These are phyloP conservation scores for Metridium senile DNA, from an alignment of 92 coral and sea anemone species.

Conservation along the genomic window DNA sequence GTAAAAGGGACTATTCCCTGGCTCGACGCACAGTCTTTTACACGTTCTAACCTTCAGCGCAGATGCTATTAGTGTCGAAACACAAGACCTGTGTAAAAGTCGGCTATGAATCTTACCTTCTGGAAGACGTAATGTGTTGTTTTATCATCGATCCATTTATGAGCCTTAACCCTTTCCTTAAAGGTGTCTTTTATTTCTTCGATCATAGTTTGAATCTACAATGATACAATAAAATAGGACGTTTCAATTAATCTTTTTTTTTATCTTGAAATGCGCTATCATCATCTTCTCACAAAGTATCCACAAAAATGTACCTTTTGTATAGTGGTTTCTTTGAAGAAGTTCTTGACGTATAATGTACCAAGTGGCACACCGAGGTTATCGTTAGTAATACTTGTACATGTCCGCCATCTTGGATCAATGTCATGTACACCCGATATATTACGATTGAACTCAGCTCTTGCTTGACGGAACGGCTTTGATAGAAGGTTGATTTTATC, in stretches of 20 bases:
- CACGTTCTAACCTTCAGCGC: background rate
- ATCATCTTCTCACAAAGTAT: too few species aligned
- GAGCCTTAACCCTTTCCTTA: conserved; percentile 79
- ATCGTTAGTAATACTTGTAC: conserved; percentile 94
- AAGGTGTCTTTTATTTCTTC: conserved; percentile 82
- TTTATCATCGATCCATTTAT: conserved; percentile 89
- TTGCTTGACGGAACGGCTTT: conserved; percentile 85
- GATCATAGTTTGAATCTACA: conserved; percentile 78
- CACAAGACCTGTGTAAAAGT: background rate
- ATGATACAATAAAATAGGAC: too few species aligned
- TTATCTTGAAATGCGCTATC: too few species aligned
- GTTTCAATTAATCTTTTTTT: too few species aligned
- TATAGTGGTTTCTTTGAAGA: conserved; percentile 73
- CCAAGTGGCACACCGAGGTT: conserved; percentile 99
- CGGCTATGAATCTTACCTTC: conserved; percentile 49
- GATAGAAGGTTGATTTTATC: conserved; percentile 90
- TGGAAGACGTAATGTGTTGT: conserved; percentile 89
- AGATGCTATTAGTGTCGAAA: background rate
- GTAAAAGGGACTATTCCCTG: too few species aligned
- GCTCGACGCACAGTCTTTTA: too few species aligned
- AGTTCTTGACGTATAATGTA: conserved; percentile 76
- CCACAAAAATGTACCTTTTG: too few species aligned
- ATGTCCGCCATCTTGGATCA: conserved; percentile 96
- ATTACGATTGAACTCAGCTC: conserved; percentile 86
- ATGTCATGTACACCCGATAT: conserved; percentile 93